Conservation (phyloP, 2,113 vertebrate species). For the Panurus biarmicus region DNA sequence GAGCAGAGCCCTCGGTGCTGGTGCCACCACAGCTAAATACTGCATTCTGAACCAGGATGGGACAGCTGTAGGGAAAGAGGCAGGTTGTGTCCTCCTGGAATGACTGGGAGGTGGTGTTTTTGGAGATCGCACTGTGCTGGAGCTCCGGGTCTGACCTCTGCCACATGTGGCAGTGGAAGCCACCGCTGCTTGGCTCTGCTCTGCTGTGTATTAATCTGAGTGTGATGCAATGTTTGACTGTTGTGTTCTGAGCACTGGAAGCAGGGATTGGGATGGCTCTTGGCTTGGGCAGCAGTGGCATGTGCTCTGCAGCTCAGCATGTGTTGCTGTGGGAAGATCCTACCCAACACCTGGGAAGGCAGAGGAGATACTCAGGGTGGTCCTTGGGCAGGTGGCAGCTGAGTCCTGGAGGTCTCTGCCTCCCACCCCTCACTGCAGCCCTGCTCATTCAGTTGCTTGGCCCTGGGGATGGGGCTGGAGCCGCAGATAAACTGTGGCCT, state of each 20-base stretch:
- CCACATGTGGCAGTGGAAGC: background rate
- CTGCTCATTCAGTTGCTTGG: background rate
- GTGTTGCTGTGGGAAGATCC: background rate
- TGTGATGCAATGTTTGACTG: background rate
- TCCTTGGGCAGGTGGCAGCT: background rate
- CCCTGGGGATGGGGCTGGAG: background rate
- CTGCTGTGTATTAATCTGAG: background rate
- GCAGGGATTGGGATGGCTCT: background rate
- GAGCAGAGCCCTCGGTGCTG: background rate
- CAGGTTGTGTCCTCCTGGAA: background rate
- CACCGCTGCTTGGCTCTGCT: background rate
- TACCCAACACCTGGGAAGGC: background rate
- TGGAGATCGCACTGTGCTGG: background rate
- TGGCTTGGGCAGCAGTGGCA: background rate
- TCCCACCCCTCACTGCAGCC: background rate
- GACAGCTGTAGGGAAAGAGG: background rate
- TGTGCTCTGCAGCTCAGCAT: background rate
- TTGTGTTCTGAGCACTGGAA: background rate
- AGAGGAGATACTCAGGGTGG: background rate
- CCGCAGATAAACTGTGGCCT: background rate
- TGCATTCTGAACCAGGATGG: background rate
- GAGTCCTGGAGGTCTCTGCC: background rate
- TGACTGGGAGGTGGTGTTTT: background rate
- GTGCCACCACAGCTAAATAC: background rate
- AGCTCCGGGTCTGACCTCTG: background rate